Conservation (phyloP, 2,888 invertebrate genomes). For the Coelogynopora nodosa region DNA sequence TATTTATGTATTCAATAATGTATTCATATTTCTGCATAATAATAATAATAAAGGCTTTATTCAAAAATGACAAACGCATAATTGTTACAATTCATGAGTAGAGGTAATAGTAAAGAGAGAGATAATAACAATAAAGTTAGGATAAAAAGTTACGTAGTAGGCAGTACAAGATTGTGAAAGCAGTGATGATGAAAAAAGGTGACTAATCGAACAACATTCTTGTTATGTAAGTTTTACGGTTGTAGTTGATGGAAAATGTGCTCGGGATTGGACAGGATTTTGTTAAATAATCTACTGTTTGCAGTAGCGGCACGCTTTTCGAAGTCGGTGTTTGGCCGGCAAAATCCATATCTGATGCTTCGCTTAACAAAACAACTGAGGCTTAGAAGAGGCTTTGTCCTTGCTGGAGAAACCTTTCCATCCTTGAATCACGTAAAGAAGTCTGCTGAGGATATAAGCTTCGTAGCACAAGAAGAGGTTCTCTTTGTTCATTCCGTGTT, state of each 20-base stretch:
- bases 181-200: not conserved
- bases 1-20: no score
- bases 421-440: constrained; percentile 22
- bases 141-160: not conserved
- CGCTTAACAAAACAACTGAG: constrained; percentile 12
- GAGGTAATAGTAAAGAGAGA: not conserved
- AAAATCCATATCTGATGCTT: constrained; percentile 14
- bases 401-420: constrained; percentile 2
- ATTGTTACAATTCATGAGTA: not conserved
- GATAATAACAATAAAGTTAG: not conserved
- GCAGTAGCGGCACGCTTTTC: constrained; percentile 15
- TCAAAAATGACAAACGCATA: not conserved
- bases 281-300: constrained; percentile 15
- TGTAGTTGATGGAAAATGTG: not conserved
- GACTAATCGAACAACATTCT: not conserved
- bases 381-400: not conserved
- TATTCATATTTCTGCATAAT: no score
- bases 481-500: not conserved
- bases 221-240: not conserved
- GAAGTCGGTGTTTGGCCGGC: constrained; percentile 15
- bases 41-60: not conserved
- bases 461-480: constrained; percentile 29
- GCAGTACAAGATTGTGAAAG: not conserved
- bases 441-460: not conserved
- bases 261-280: not conserved